These are phyloP conservation scores for Mesorhabditis spiculigera DNA, from an alignment of 2,888 invertebrate genomes.

Conservation along the genomic window DNA sequence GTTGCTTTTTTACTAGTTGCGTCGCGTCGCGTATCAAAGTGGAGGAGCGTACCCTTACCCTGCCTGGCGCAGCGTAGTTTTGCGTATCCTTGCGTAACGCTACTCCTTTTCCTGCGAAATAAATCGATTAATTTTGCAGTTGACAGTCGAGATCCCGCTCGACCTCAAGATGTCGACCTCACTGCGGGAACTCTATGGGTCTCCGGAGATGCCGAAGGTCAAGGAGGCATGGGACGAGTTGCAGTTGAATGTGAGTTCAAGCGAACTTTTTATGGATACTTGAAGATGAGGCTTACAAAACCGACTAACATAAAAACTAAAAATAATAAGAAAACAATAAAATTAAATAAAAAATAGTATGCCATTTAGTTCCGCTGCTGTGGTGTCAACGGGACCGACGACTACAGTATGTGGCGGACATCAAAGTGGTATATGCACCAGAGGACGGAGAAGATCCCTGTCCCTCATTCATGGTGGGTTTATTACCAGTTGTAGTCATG, in stretches of 20 bases:
- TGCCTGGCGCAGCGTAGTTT: too few relatives aligned
- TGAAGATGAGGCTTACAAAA: too few relatives aligned
- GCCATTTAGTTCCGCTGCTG: conserved; percentile 57
- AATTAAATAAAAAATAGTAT: too few relatives aligned
- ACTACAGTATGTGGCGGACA: conserved; percentile 51
- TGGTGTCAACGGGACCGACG: conserved; percentile 55
- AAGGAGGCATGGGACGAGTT: conserved; percentile 55
- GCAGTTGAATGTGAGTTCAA: conserved; percentile 51
- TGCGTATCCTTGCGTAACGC: too few relatives aligned
- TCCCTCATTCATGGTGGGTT: conserved; percentile 25
- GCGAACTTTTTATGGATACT: too few relatives aligned
- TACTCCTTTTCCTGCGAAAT: too few relatives aligned
- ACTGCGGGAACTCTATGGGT: conserved; percentile 52
- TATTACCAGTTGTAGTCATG: too few relatives aligned
- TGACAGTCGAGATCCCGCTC: conserved; percentile 46
- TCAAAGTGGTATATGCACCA: conserved; percentile 58
- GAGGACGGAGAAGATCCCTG: conserved; percentile 14
- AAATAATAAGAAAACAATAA: too few relatives aligned
- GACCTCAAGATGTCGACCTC: conserved; percentile 57
- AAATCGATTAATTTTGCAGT: conserved; percentile 16
- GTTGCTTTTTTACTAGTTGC: too few relatives aligned
- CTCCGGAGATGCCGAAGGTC: conserved; percentile 44
- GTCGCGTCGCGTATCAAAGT: too few relatives aligned
- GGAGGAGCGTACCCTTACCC: too few relatives aligned
- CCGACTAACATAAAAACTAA: too few relatives aligned